Conservation (phyloP, 2,797 vertebrate species). For the Halcyon badia region DNA sequence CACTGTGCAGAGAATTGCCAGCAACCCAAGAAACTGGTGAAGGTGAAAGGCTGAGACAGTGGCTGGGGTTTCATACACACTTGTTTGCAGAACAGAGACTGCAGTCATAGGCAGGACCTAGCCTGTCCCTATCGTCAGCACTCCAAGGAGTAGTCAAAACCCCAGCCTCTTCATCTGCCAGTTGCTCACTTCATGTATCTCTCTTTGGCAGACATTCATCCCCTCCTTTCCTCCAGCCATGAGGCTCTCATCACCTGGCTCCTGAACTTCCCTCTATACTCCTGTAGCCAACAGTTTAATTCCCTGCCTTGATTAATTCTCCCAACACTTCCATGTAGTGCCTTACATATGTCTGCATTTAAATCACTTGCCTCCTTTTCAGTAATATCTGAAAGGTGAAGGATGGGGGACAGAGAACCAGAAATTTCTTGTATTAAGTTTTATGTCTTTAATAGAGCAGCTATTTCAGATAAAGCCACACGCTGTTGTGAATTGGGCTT, state of each 20-base stretch:
- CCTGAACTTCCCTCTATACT: background rate
- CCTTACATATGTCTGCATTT: background rate
- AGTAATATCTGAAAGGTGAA: background rate
- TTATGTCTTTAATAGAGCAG: background rate
- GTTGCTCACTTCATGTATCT: background rate
- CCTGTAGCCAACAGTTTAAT: background rate
- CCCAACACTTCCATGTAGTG: background rate
- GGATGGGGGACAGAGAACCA: background rate
- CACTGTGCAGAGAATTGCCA: background rate
- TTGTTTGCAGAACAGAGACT: background rate
- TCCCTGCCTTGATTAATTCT: background rate
- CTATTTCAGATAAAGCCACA: background rate
- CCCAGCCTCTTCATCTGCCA: background rate
- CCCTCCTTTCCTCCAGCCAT: background rate
- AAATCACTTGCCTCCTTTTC: background rate
- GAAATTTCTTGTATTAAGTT: background rate
- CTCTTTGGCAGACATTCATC: background rate
- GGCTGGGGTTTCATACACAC: background rate
- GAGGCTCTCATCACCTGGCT: background rate
- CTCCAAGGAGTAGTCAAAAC: background rate
- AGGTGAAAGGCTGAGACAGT: background rate
- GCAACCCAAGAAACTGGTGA: background rate
- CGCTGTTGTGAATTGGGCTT: background rate
- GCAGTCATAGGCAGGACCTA: background rate
- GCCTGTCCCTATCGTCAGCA: background rate